These are phyloP conservation scores for Cantharis nigra DNA, from an alignment of 2,888 invertebrate genomes.

Conservation along the genomic window DNA sequence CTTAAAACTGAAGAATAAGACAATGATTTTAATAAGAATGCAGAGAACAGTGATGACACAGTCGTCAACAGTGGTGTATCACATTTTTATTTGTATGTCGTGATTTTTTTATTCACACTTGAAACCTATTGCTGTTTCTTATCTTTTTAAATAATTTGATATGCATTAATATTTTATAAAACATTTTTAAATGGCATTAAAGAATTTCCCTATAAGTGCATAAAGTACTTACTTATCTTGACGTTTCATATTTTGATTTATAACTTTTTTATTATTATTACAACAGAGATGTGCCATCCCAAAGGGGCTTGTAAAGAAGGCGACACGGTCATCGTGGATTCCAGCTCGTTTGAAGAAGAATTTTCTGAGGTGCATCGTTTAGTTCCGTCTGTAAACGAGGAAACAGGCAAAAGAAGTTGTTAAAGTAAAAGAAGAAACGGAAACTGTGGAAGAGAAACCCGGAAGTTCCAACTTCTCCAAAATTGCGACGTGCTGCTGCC, in stretches of 20 bases:
- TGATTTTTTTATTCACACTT: neutral
- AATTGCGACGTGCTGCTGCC: constrained; percentile 1
- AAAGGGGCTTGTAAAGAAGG: no score
- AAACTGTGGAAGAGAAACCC: constrained; percentile 10
- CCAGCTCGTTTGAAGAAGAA: constrained; percentile 56
- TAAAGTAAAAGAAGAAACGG: constrained; percentile 20
- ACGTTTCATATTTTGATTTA: neutral
- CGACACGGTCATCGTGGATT: constrained; percentile 34
- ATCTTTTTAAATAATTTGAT: neutral
- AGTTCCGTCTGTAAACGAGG: constrained; percentile 47
- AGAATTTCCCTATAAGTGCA: neutral
- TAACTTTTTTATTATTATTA: neutral
- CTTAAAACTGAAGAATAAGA: no score
- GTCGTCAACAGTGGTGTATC: constrained; percentile 11
- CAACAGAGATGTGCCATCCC: constrained; percentile 51
- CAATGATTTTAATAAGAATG: no score
- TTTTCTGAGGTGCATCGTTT: constrained; percentile 53
- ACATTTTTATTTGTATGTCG: constrained; percentile 6
- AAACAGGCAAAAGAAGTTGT: constrained; percentile 29
- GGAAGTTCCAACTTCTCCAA: neutral
- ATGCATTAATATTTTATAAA: neutral
- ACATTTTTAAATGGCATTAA: neutral
- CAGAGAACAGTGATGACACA: constrained; percentile 58
- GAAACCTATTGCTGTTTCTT: neutral
- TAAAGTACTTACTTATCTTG: neutral